Conservation (phyloP, 2,797 vertebrate genomes). For the Schizopygopsis pylzovi region DNA sequence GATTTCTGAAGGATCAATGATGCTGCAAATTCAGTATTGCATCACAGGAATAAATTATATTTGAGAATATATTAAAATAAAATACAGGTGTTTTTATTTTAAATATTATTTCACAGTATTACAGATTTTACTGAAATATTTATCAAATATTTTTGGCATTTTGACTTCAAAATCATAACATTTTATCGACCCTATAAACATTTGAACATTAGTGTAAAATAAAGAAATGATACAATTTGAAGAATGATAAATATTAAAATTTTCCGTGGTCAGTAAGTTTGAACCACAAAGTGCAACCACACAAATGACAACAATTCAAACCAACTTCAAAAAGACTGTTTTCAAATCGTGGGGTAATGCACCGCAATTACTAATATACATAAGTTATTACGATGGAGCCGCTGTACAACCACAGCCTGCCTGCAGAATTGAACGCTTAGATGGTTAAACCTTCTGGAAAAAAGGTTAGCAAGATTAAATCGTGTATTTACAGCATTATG, state of each 20-base stretch:
- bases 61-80: not conserved
- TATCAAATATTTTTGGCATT: not conserved
- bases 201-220: not conserved
- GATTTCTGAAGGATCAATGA: not conserved
- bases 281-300: not conserved
- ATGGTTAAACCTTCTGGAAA: conserved; percentile 47
- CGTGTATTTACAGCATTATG: conserved; percentile 51
- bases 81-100: not conserved
- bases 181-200: not conserved
- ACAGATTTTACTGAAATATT: not conserved
- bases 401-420: conserved; percentile 31
- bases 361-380: conserved; percentile 22
- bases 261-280: not conserved
- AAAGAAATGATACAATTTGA: not conserved
- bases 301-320: not conserved
- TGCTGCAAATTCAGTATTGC: not conserved
- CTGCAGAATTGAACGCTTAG: conserved; percentile 32
- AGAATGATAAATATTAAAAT: not conserved
- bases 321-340: not conserved
- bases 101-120: not conserved
- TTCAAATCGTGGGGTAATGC: conserved; percentile 5
- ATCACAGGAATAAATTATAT: not conserved
- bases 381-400: conserved; percentile 31
- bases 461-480: conserved; percentile 42
- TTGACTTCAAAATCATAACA: not conserved